Evolutionary conservation across 2,113 vertebrate genomes (phyloP).

Genomic region (Arothron firmamentum): DNA sequence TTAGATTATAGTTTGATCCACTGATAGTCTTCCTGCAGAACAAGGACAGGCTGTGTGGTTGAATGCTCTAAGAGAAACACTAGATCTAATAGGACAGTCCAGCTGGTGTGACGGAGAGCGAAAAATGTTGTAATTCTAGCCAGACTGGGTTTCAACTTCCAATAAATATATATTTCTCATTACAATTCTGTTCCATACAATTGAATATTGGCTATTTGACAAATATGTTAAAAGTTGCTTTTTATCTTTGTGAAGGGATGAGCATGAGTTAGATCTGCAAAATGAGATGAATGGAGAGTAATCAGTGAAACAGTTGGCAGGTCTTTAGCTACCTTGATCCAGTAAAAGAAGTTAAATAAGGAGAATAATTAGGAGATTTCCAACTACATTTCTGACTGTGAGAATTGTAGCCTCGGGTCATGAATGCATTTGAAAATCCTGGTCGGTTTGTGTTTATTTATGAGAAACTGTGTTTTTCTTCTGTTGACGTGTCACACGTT

Average conservation of each 20-base stretch:
- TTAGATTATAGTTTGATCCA: no score
- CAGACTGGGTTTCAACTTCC: no score
- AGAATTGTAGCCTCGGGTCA: no score
- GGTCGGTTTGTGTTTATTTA: background rate
- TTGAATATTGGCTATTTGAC: conserved; percentile 3
- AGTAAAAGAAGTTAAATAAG: background rate
- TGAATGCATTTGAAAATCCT: no score
- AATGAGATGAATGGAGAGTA: conserved; percentile 28
- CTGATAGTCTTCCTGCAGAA: no score
- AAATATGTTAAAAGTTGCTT: background rate
- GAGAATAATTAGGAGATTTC: background rate
- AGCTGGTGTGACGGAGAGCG: no score
- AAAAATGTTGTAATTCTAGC: no score
- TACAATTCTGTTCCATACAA: background rate
- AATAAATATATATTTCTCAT: no score
- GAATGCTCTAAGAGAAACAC: no score
- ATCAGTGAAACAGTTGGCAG: conserved; percentile 9
- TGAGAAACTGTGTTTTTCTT: background rate
- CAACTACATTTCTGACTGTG: background rate
- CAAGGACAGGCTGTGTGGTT: no score
- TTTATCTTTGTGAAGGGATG: background rate
- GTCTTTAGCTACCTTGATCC: background rate
- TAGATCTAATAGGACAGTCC: no score
- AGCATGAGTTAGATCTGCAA: conserved; percentile 12
- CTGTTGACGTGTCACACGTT: conserved; percentile 16